Base-by-base conservation (phyloP, 1,140 invertebrate species). In the Tetramorium parvispinum region DNA sequence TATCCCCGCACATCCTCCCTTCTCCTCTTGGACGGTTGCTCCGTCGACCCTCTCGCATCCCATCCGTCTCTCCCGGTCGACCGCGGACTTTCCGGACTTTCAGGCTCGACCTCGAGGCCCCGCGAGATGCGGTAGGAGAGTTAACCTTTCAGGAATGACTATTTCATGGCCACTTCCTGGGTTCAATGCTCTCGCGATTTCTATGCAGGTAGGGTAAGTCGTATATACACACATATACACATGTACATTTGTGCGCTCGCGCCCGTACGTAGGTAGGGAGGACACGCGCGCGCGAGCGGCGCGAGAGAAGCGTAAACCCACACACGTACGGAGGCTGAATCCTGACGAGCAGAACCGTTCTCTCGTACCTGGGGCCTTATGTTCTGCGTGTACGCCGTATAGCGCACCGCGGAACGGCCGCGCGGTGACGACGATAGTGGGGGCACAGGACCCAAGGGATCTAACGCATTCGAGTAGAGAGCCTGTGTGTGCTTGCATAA, bases 91-190 rank as follows among this genome's bases (percentile, higher is more conserved):
- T 89, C 88, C 89, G 89, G 89, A 90, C 89, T 89, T 90, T 89
- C 87, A 91, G 88, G 75, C 87, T 91, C 91, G 91, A 91, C 92
- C 92, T 85, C 68, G 79, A 87, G 82, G 89, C 76, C 86, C 77
- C 89, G 89, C 87, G 90, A 92, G 91, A 92, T 92, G 91, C 89
- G 88, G 88, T 92, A 90, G 89, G 85, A 88, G 91, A 92, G 92
- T 94, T 94, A 94, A 94, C 92, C 93, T 94, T 94, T 94, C 90
- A 93, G 90, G 91, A 93, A 94, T 93, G 92, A 94, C 92, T 94
- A 94, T 94, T 94, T 94, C 93, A 94, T 92, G 94, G 93, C 92
- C 93, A 93, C 91, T 94, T 94, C 93, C 94, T 94, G 94, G 92
- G 94, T 95, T 95, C 94, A 95, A 94, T 88, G 94, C 90, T 94